These are phyloP conservation scores for Polyploca ridens DNA, from an alignment of 2,888 invertebrate genomes.

Conservation along the genomic window DNA sequence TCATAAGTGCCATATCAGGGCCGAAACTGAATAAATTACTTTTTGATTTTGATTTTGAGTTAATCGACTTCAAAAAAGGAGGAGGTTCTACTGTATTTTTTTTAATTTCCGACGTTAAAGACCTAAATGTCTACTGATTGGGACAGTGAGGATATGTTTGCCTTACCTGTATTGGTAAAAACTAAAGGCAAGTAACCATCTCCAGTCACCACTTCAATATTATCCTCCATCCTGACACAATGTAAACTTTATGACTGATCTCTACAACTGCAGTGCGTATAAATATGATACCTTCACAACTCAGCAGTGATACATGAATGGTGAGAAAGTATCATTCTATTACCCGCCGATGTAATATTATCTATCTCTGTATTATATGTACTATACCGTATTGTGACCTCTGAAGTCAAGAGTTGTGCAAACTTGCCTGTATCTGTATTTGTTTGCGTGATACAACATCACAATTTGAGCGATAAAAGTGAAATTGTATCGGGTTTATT, in stretches of 20 bases:
- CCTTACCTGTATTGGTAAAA: background rate
- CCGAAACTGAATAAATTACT: no score
- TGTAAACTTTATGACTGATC: background rate
- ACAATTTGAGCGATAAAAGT: conserved; percentile 4
- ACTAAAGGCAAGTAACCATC: conserved; percentile 1
- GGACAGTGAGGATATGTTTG: background rate
- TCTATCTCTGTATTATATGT: background rate
- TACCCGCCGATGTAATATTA: conserved; percentile 2
- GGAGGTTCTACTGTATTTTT: no score
- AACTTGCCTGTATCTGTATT: conserved; percentile 2
- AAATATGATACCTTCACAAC: background rate
- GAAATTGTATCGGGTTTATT: conserved; percentile 3
- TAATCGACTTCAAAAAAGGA: no score
- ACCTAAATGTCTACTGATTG: background rate
- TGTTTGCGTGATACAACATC: background rate
- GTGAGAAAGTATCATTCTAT: background rate
- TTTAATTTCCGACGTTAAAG: no score
- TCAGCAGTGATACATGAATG: background rate
- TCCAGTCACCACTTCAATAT: background rate
- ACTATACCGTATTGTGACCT: background rate
- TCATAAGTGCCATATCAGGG: no score
- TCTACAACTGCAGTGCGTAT: background rate
- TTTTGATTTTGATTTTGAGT: no score
- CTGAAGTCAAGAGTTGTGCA: conserved; percentile 7
- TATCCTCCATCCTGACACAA: background rate